Conservation (phyloP, 2,113 vertebrate species). For the Callospermophilus lateralis region DNA sequence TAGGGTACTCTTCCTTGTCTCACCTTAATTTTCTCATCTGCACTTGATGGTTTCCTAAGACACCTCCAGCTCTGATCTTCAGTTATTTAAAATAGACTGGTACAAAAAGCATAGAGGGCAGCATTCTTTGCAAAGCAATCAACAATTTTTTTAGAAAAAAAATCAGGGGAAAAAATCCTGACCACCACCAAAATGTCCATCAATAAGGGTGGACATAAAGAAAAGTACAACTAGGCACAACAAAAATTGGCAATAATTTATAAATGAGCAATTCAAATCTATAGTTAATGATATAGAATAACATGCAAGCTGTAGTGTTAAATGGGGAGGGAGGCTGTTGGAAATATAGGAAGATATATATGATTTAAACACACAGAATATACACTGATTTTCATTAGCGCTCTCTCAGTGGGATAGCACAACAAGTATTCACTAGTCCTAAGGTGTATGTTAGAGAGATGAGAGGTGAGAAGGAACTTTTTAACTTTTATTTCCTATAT, state of each 20-base stretch:
- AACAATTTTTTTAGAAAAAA: background rate
- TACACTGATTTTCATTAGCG: background rate
- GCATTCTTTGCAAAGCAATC: background rate
- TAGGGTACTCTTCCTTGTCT: background rate
- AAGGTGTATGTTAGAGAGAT: background rate
- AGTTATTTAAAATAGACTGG: background rate
- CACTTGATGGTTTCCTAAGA: background rate
- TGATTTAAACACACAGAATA: background rate
- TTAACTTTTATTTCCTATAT: background rate
- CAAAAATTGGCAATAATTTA: background rate
- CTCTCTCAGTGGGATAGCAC: background rate
- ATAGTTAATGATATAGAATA: background rate
- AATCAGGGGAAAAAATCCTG: background rate
- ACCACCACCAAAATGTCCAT: background rate
- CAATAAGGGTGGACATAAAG: background rate
- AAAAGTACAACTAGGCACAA: background rate
- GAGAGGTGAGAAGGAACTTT: background rate
- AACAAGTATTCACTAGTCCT: background rate
- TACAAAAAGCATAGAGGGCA: background rate
- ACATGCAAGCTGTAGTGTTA: background rate
- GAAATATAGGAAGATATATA: background rate
- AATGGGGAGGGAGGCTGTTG: background rate
- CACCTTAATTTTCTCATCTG: background rate
- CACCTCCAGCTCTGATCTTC: background rate
- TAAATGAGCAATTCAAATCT: background rate